Evolutionary conservation across 2,888 invertebrate species (phyloP).

Genomic region (Poecilus cupreus): DNA sequence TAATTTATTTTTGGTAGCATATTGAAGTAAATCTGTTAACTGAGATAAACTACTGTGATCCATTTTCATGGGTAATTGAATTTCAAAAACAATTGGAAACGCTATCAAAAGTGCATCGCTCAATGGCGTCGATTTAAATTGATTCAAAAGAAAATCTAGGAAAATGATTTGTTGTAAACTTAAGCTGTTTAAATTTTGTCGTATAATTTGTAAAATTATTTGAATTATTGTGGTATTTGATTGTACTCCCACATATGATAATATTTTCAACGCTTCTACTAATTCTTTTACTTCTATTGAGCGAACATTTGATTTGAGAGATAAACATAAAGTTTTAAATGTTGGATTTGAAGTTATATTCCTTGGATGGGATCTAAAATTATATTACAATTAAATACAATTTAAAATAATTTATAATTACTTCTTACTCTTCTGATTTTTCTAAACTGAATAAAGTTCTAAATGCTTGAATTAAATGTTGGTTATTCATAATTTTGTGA

Average conservation of each 20-base stretch:
- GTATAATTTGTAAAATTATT: constrained; percentile 78
- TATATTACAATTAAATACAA: not conserved
- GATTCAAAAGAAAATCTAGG: constrained; percentile 76
- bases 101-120: constrained; percentile 80
- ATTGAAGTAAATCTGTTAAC: constrained; percentile 76
- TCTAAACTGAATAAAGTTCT: constrained; percentile 76
- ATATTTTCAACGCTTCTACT: constrained; percentile 77
- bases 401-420: constrained; percentile 15
- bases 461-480: constrained; percentile 77
- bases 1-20: constrained; percentile 73
- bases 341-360: constrained; percentile 75
- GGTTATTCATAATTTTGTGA: constrained; percentile 73
- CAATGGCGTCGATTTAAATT: constrained; percentile 76
- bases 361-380: constrained; percentile 65
- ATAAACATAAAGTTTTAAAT: constrained; percentile 77
- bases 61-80: constrained; percentile 76
- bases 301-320: constrained; percentile 75
- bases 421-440: constrained; percentile 73
- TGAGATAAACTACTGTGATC: constrained; percentile 75
- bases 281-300: constrained; percentile 74
- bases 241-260: constrained; percentile 77
- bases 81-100: constrained; percentile 80
- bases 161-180: constrained; percentile 78
- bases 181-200: constrained; percentile 78
- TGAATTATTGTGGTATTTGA: constrained; percentile 77